A percentile compares a stretch with the other conserved stretches of the same genome.
These are phyloP conservation scores for Cairina moschata DNA, from an alignment of 2,113 vertebrate species.

Conservation along the genomic window DNA sequence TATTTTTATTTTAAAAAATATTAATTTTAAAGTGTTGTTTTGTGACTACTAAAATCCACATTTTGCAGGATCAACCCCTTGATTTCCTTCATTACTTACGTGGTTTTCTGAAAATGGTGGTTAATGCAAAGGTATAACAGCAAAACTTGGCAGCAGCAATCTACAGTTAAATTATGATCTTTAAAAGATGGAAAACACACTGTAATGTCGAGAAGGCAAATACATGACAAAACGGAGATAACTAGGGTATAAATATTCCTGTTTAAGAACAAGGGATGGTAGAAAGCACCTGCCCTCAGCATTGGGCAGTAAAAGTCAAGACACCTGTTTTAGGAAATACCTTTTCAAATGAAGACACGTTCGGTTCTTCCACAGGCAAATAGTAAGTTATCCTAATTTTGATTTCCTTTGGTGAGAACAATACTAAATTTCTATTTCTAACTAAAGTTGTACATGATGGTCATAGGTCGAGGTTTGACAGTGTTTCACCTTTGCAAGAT, in stretches of 20 bases:
- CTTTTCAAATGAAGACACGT: neutral
- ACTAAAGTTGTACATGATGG: accelerated
- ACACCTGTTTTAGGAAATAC: accelerated
- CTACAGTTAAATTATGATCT: neutral
- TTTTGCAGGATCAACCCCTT: neutral
- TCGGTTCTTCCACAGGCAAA: neutral
- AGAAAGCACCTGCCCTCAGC: neutral
- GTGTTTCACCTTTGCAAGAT: neutral
- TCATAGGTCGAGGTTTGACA: neutral
- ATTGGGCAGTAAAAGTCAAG: neutral
- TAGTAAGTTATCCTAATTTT: accelerated
- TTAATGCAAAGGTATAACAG: accelerated
- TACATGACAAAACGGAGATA: neutral
- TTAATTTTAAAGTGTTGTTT: no score
- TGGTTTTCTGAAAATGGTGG: neutral
- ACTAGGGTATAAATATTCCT: no score
- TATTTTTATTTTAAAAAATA: no score
- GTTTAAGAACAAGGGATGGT: neutral
- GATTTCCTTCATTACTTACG: neutral
- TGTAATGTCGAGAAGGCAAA: neutral
- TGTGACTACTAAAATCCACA: neutral
- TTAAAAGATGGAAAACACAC: neutral
- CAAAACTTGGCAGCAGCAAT: neutral
- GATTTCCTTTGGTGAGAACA: neutral
- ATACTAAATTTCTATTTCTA: no score